Evolutionary conservation across 2,797 vertebrate species (phyloP).

Genomic region (Leuciscus waleckii): DNA sequence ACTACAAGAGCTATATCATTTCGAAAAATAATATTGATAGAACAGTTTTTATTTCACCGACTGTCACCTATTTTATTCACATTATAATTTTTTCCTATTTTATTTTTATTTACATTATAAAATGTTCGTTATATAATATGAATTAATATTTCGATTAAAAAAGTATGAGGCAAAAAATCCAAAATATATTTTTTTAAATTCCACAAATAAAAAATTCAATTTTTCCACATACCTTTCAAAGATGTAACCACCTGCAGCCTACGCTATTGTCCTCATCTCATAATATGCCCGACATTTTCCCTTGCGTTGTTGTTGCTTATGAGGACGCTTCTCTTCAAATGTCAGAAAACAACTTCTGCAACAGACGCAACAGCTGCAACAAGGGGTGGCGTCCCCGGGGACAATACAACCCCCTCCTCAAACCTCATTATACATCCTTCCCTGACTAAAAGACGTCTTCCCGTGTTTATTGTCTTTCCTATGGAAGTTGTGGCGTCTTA

Average conservation of each 20-base stretch:
- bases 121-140: background rate
- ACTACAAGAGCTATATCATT: background rate
- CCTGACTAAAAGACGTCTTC: conserved; percentile 65
- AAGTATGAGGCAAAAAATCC: background rate
- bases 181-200: background rate
- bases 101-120: background rate
- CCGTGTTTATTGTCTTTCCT: conserved; percentile 76
- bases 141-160: background rate
- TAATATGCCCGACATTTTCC: conserved; percentile 29
- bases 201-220: background rate
- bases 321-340: conserved; percentile 49
- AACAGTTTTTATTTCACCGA: background rate
- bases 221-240: background rate
- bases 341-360: conserved; percentile 67
- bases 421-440: conserved; percentile 62
- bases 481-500: conserved; percentile 77
- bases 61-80: background rate
- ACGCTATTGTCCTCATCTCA: conserved; percentile 6
- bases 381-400: conserved; percentile 68
- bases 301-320: background rate
- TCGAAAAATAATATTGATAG: background rate
- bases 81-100: background rate
- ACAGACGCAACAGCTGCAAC: conserved; percentile 81
- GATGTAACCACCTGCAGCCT: conserved; percentile 3
- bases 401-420: conserved; percentile 73